phyloP scores from a whole-genome alignment of 2,888 invertebrate species.

The Chironomus riparius region DNA sequence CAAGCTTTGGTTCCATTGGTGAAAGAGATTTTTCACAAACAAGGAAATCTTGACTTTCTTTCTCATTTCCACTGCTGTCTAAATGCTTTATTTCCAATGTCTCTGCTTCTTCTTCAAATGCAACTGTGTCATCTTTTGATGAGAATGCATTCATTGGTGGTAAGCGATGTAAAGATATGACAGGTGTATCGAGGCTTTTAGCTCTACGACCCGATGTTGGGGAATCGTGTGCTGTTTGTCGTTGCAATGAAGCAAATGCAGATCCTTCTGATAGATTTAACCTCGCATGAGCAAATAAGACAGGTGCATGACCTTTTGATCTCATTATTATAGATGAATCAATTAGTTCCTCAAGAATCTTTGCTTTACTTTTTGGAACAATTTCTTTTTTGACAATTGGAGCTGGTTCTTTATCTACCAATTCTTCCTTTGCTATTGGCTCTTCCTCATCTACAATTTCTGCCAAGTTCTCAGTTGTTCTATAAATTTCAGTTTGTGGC shows the following conservation, averaged over 20 bases:
- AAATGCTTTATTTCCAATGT: conserved; percentile 52
- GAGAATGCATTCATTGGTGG: conserved; percentile 80
- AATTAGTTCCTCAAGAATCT: conserved; percentile 57
- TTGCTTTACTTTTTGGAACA: conserved; percentile 39
- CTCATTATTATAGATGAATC: conserved; percentile 57
- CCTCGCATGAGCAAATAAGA: conserved; percentile 69
- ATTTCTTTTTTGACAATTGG: conserved; percentile 33
- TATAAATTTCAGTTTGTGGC: conserved; percentile 52
- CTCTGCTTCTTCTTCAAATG: conserved; percentile 58
- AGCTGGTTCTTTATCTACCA: conserved; percentile 35
- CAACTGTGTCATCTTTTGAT: conserved; percentile 81
- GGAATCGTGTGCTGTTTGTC: conserved; percentile 67
- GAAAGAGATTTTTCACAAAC: neutral
- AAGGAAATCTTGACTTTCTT: conserved; percentile 36
- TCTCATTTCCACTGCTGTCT: conserved; percentile 44
- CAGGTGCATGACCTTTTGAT: conserved; percentile 65
- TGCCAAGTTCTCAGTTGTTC: conserved; percentile 52
- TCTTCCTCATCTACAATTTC: conserved; percentile 51
- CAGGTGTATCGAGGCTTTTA: conserved; percentile 75
- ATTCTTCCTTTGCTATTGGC: conserved; percentile 49
- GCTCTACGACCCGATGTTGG: conserved; percentile 67
- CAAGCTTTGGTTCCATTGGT: neutral
- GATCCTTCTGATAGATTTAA: conserved; percentile 79
- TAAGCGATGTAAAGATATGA: conserved; percentile 67
- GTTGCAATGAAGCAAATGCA: conserved; percentile 61